phyloP scores from a whole-genome alignment of 2,888 invertebrate species.

The Troides helena region DNA sequence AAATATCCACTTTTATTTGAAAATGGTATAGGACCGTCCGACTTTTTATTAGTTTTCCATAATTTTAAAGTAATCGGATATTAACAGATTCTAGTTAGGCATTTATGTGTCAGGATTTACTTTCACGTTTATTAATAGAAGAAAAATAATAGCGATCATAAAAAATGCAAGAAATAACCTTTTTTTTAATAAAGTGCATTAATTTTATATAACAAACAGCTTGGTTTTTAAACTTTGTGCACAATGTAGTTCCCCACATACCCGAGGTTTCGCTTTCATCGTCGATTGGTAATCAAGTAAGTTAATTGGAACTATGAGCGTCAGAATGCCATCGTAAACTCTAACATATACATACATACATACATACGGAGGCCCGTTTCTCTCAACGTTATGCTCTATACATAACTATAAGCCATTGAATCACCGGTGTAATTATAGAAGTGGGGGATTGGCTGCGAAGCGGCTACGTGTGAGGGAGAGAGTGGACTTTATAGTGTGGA shows the following conservation, averaged over 20 bases:
- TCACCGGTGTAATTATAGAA: conserved; percentile 81
- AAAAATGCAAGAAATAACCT: conserved; percentile 20
- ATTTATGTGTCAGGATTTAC: not conserved
- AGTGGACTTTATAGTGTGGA: conserved; percentile 46
- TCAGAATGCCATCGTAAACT: conserved; percentile 62
- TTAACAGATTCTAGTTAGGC: not conserved
- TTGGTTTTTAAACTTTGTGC: conserved; percentile 3
- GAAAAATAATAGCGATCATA: not conserved
- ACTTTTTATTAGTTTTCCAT: conserved; percentile 4
- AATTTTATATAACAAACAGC: conserved; percentile 4
- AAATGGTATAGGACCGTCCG: conserved; percentile 22
- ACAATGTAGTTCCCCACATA: conserved; percentile 18
- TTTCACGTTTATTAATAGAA: not conserved
- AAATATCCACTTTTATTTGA: conserved; percentile 25
- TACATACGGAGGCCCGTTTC: conserved; percentile 68
- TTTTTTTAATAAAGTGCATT: not conserved
- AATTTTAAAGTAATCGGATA: not conserved
- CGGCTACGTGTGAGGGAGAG: conserved; percentile 62
- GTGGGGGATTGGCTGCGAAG: conserved; percentile 80
- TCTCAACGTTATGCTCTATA: conserved; percentile 71
- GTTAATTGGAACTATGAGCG: conserved; percentile 56
- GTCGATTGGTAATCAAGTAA: conserved; percentile 50
- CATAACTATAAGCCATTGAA: conserved; percentile 80
- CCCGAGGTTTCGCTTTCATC: conserved; percentile 32
- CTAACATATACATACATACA: conserved; percentile 71